Base-by-base conservation (phyloP, 35 echinoderm and acorn worm species). In the Eucidaris tribuloides region DNA sequence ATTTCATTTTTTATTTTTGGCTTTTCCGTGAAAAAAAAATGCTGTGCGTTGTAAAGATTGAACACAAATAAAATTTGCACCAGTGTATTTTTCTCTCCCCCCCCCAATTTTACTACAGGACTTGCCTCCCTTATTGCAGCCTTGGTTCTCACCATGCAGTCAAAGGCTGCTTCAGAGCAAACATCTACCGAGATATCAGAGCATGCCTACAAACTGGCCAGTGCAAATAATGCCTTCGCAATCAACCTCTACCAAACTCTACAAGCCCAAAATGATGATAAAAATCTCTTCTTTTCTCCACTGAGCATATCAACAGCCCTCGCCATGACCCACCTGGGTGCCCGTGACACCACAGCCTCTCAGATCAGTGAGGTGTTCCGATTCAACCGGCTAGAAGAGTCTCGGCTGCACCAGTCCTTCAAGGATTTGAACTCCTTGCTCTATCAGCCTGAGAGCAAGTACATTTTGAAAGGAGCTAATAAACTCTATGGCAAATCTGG, bases 271-370 rank as follows among this genome's bases (percentile, higher is more conserved):
- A 19, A 15, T 24, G 20, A 40, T 22, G 37, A 56, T 45, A 38
- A 82, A 60, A 97, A 97, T 46, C 33, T 97, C 61, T 92, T 96
- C 42, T 92, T 92, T 49, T 96, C 93, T 31, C 93, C 93, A 5
- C 13, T 85, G 0, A 84, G 83, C 52, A 78, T 96, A 25, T 80
- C 79, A 7, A 83, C 80, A 0, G 87, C 83, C 25, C 58, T 96
- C 15, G 78, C 93, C 4, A 83, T 96, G 83, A 90, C 88, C 14
- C 60, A 96, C 33, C 33, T 91, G 9, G 93, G 88, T 38, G 89
- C 93, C 22, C 35, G 77, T 30, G 79, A 80, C 15, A 45, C 86
- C 14, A 87, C 87, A 30, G 77, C 87, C 0, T 40, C 58, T 19
- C 83, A 96, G 27, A 96, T 96, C 31, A 62, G 52, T 22, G 41